These are phyloP conservation scores for Thereva nobilitata DNA, from an alignment of 2,888 invertebrate genomes.

Conservation along the genomic window DNA sequence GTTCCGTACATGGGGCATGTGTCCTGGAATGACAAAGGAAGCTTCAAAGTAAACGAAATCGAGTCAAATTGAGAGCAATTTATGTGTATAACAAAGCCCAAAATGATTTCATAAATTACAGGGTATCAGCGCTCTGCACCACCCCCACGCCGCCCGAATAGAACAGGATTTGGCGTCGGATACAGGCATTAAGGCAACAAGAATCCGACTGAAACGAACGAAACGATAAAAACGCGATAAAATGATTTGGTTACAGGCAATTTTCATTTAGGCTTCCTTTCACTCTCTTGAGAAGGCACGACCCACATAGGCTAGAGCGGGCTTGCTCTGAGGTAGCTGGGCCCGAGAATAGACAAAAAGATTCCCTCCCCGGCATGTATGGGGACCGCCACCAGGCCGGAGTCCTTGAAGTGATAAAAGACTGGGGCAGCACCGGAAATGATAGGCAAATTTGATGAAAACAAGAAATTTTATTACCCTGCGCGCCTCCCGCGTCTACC, in stretches of 20 bases:
- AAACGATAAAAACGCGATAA: constrained; percentile 34
- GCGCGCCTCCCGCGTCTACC: background rate
- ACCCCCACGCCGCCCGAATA: background rate
- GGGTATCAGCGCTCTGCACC: constrained; percentile 21
- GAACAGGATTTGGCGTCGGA: constrained; percentile 19
- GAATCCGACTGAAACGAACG: constrained; percentile 1
- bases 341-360: no score
- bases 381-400: no score
- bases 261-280: constrained; percentile 32
- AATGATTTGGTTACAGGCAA: constrained; percentile 35
- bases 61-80: constrained; percentile 26
- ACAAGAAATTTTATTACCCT: constrained; percentile 34
- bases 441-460: constrained; percentile 35
- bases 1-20: no score
- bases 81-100: constrained; percentile 30
- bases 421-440: constrained; percentile 1
- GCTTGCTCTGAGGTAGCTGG: no score
- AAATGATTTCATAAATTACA: constrained; percentile 32
- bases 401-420: no score
- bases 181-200: constrained; percentile 11
- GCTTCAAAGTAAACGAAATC: constrained; percentile 3
- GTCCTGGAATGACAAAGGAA: constrained; percentile 1
- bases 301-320: background rate
- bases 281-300: constrained; percentile 11
- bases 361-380: no score